Base-by-base conservation (phyloP, 2,797 vertebrate genomes). In the Catostomus latipinnis region DNA sequence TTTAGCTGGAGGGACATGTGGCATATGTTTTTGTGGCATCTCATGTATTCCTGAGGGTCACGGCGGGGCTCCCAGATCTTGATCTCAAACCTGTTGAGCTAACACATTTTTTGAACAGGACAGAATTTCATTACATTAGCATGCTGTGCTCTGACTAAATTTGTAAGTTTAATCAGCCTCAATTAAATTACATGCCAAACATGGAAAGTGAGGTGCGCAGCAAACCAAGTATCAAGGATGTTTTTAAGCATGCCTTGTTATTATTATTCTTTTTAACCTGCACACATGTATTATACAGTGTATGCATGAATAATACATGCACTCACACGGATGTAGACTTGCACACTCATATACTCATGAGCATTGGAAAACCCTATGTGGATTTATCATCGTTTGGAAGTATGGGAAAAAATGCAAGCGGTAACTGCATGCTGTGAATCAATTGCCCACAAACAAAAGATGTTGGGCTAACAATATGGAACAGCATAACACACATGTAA, bases 101-200 rank as follows among this genome's bases (percentile, higher is more conserved):
- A 63, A 75, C 71, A 56, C 34, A 53, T 70, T 82, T 80, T 85
- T 81, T 74, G 48, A 79, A 65, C 80, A 77, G 75, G 83, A 82
- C 80, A 77, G 62, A 77, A 82, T 85, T 86, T 85, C 73, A 88
- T 88, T 85, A 86, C 74, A 83, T 76, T 80, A 81, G 57, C 83
- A 76, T 74, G 74, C 81, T 77, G 78, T 71, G 81, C 75, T 67
- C 77, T 60, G 80, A 79, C 75, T 83, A 77, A 71, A 86, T 86
- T 85, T 86, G 82, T 87, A 82, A 82, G 81, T 86, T 89, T 87
- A 87, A 88, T 87, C 81, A 86, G 78, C 86, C 53, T 82, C 81
- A 87, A 86, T 87, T 85, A 82, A 84, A 87, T 89, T 83, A 88
- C 73, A 80, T 48, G 54, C 50, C 72, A 70, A 84, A 81, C 81